A percentile compares a stretch with the other conserved stretches of the same genome.
Evolutionary conservation across 1,140 invertebrate species (phyloP).

Genomic region (Aphis gossypii): DNA sequence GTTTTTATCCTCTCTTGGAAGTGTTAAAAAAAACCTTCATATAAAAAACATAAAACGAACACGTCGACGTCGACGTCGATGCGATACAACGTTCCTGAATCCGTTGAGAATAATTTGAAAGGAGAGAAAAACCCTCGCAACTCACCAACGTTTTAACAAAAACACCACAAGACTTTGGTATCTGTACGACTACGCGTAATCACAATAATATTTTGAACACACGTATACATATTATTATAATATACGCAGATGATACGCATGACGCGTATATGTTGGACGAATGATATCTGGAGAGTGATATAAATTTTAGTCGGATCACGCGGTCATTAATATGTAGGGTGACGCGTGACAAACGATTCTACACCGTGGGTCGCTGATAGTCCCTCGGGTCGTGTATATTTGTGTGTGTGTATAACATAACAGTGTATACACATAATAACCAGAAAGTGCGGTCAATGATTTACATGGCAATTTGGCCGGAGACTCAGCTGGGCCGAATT

Average conservation of each 20-base stretch:
- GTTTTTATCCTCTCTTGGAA: neutral
- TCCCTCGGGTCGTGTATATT: neutral
- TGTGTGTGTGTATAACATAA: neutral
- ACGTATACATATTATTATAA: neutral
- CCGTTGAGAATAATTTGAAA: neutral
- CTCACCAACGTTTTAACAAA: neutral
- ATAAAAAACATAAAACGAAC: neutral
- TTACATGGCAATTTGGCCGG: neutral
- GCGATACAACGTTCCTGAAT: neutral
- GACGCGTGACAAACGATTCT: conserved; percentile 9
- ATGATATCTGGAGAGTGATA: neutral
- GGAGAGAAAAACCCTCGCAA: neutral
- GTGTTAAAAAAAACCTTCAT: neutral
- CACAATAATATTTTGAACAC: neutral
- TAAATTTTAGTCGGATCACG: neutral
- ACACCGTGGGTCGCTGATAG: neutral
- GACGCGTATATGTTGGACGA: neutral
- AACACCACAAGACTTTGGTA: neutral
- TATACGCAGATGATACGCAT: no score
- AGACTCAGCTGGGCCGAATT: neutral
- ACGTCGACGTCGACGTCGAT: neutral
- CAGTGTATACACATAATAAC: neutral
- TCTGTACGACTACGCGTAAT: neutral
- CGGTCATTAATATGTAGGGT: neutral
- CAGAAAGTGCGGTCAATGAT: conserved; percentile 20